phyloP scores from a whole-genome alignment of 2,113 vertebrate species.

The Tichodroma muraria region DNA sequence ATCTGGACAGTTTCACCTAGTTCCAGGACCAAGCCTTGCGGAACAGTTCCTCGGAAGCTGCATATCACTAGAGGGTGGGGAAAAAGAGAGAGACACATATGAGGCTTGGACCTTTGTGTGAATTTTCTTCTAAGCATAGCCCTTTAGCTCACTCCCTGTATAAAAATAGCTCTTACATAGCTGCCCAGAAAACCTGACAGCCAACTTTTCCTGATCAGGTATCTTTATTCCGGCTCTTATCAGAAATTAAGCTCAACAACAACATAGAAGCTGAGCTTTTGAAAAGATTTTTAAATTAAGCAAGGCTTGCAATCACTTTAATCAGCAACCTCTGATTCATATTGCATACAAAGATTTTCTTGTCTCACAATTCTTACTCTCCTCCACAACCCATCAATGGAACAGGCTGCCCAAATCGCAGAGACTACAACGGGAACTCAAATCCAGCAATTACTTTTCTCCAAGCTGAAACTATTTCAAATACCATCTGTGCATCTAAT shows the following conservation, averaged over 20 bases:
- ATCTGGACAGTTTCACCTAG: conserved; percentile 97
- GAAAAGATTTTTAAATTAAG: background rate
- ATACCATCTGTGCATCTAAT: background rate
- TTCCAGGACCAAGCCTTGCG: conserved; percentile 92
- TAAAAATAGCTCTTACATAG: conserved; percentile 45
- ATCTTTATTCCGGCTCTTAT: background rate
- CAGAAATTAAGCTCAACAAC: background rate
- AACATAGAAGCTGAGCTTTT: background rate
- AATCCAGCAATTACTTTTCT: background rate
- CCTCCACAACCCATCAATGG: background rate
- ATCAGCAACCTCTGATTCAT: background rate
- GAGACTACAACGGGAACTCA: background rate
- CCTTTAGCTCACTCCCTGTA: conserved; percentile 9
- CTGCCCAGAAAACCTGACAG: conserved; percentile 25
- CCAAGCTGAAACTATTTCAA: background rate
- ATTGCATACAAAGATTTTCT: background rate
- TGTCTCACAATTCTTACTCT: background rate
- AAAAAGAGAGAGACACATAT: conserved; percentile 27
- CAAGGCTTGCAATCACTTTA: background rate
- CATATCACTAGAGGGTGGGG: conserved; percentile 84
- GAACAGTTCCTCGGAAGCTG: conserved; percentile 90
- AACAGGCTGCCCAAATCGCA: background rate
- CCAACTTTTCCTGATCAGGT: background rate
- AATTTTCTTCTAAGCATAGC: conserved; percentile 38
- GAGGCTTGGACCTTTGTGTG: conserved; percentile 37